Percentiles rank a stretch among this genome's conserved stretches.
phyloP scores from a whole-genome alignment of 2,113 vertebrate species.

The Vombatus ursinus region DNA sequence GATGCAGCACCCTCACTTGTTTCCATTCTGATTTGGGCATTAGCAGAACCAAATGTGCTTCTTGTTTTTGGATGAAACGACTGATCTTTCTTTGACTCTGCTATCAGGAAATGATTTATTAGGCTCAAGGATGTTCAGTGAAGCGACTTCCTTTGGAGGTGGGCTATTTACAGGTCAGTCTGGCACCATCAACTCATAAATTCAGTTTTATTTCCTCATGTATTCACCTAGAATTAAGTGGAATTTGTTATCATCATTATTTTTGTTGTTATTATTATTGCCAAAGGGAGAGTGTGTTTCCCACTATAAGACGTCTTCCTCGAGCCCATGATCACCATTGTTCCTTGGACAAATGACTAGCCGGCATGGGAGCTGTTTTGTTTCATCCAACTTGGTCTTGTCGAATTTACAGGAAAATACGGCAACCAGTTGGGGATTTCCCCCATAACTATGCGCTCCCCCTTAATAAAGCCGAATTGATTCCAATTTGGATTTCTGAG shows the following conservation, averaged over 20 bases:
- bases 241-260: slow-evolving; percentile 55
- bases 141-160: slow-evolving; percentile 77
- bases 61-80: slow-evolving; percentile 68
- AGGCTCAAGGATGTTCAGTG: slow-evolving; percentile 76
- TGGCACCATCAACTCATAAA: slow-evolving; percentile 78
- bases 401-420: slow-evolving; percentile 70
- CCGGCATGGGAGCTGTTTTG: slow-evolving; percentile 60
- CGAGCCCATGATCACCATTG: slow-evolving; percentile 68
- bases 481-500: slow-evolving; percentile 79
- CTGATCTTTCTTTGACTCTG: slow-evolving; percentile 79
- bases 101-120: slow-evolving; percentile 84
- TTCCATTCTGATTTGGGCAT: neutral
- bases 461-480: slow-evolving; percentile 80
- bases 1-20: neutral
- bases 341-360: slow-evolving; percentile 71
- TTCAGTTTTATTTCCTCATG: slow-evolving; percentile 84
- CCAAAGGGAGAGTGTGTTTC: slow-evolving; percentile 73
- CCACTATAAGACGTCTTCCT: slow-evolving; percentile 74
- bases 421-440: slow-evolving; percentile 72
- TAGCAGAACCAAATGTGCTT: slow-evolving; percentile 54
- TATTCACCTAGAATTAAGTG: slow-evolving; percentile 85
- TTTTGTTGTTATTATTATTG: slow-evolving; percentile 45
- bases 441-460: slow-evolving; percentile 80
- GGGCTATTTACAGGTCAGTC: slow-evolving; percentile 75
- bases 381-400: slow-evolving; percentile 72